phyloP scores from a whole-genome alignment of 2,888 invertebrate genomes.

The Papilio demoleus region DNA sequence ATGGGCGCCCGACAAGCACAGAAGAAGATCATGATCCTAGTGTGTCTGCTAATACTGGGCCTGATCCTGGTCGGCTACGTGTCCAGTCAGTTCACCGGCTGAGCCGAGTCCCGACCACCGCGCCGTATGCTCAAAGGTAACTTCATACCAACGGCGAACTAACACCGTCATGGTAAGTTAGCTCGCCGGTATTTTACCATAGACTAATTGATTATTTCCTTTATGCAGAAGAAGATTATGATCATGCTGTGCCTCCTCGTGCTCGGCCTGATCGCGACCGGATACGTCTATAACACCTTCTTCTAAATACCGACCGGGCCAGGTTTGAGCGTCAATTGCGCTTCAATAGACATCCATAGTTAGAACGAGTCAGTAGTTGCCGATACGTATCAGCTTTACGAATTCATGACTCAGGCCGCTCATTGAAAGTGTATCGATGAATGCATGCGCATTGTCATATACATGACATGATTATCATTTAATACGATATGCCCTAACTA shows the following conservation, averaged over 20 bases:
- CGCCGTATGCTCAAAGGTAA: constrained; percentile 78
- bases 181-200: constrained; percentile 64
- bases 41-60: constrained; percentile 93
- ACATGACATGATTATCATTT: background rate
- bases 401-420: constrained; percentile 15
- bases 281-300: constrained; percentile 82
- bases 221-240: constrained; percentile 96
- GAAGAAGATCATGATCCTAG: constrained; percentile 96
- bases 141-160: constrained; percentile 55
- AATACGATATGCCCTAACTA: background rate
- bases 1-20: constrained; percentile 74
- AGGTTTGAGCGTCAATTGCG: constrained; percentile 75
- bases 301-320: constrained; percentile 76
- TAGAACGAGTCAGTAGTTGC: constrained; percentile 60
- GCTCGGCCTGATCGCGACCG: constrained; percentile 87
- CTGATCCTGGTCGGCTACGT: constrained; percentile 90
- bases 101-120: constrained; percentile 61
- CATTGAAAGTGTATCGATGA: constrained; percentile 49
- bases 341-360: constrained; percentile 67
- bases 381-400: constrained; percentile 44
- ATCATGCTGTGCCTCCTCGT: constrained; percentile 94
- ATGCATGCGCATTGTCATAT: constrained; percentile 59
- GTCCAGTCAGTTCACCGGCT: constrained; percentile 85
- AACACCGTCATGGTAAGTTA: constrained; percentile 46
- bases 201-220: constrained; percentile 78